Evolutionary conservation across 1,140 invertebrate species (phyloP).

Genomic region (Listronotus bonariensis): DNA sequence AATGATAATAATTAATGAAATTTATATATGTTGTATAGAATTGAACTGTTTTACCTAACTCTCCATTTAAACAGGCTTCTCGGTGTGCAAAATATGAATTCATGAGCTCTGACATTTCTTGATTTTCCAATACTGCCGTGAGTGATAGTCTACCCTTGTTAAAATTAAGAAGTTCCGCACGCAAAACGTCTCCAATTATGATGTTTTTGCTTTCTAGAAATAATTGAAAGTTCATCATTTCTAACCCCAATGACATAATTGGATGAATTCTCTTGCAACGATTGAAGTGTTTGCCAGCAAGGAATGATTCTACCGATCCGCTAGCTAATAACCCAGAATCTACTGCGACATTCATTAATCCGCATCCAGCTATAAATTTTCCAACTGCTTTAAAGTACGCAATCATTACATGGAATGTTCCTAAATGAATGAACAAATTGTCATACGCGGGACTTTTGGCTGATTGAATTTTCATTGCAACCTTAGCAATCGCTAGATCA

Average conservation of each 20-base stretch:
- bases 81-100: slow-evolving; percentile 13
- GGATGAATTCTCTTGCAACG: slow-evolving; percentile 36
- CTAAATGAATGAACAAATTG: slow-evolving; percentile 46
- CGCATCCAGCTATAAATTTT: slow-evolving; percentile 53
- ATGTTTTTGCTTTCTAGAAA: too few species aligned
- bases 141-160: too few species aligned
- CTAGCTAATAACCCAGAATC: slow-evolving; percentile 22
- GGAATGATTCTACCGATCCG: slow-evolving; percentile 26
- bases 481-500: slow-evolving; percentile 55
- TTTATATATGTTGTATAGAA: slow-evolving; percentile 46
- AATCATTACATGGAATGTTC: slow-evolving; percentile 25
- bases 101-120: not conserved
- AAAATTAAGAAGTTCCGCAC: too few species aligned
- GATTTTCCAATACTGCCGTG: too few species aligned
- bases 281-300: slow-evolving; percentile 38
- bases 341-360: slow-evolving; percentile 35
- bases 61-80: slow-evolving; percentile 24
- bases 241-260: not conserved
- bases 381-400: slow-evolving; percentile 32
- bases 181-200: too few species aligned
- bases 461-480: slow-evolving; percentile 51
- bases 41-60: slow-evolving; percentile 41
- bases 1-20: slow-evolving; percentile 47
- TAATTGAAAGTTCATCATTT: not conserved
- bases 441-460: slow-evolving; percentile 9